A percentile compares a stretch with the other conserved stretches of the same genome.
phyloP scores from a whole-genome alignment of 2,888 invertebrate species.

The Chydorus sphaericus region DNA sequence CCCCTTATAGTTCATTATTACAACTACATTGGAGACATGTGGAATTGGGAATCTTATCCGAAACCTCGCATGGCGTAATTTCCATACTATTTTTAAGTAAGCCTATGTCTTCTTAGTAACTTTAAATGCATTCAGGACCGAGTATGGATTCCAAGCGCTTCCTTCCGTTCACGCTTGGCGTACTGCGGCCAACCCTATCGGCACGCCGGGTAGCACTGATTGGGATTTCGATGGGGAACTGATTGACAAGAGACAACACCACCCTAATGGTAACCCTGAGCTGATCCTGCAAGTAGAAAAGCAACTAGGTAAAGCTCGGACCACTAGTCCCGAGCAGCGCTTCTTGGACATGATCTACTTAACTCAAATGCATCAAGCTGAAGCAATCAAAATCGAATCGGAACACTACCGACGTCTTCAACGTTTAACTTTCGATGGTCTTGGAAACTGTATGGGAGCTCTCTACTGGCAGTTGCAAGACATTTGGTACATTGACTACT shows the following conservation, averaged over 20 bases:
- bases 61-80: constrained; percentile 36
- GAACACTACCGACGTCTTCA: constrained; percentile 29
- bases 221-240: constrained; percentile 38
- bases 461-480: constrained; percentile 47
- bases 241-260: constrained; percentile 45
- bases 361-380: constrained; percentile 38
- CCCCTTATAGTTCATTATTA: constrained; percentile 64
- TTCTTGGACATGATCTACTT: constrained; percentile 28
- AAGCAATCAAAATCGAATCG: constrained; percentile 35
- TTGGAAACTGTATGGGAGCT: constrained; percentile 41
- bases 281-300: constrained; percentile 20
- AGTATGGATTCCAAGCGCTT: constrained; percentile 87
- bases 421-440: constrained; percentile 23
- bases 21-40: constrained; percentile 64
- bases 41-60: constrained; percentile 50
- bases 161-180: constrained; percentile 38
- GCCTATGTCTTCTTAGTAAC: too few relatives aligned
- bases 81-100: too few relatives aligned
- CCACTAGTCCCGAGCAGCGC: constrained; percentile 24
- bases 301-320: constrained; percentile 24
- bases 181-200: constrained; percentile 38
- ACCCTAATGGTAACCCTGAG: constrained; percentile 29
- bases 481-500: too few relatives aligned
- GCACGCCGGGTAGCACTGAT: constrained; percentile 52
- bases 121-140: too few relatives aligned